phyloP scores from a whole-genome alignment of 2,113 vertebrate genomes.

The Ochotona curzoniae region DNA sequence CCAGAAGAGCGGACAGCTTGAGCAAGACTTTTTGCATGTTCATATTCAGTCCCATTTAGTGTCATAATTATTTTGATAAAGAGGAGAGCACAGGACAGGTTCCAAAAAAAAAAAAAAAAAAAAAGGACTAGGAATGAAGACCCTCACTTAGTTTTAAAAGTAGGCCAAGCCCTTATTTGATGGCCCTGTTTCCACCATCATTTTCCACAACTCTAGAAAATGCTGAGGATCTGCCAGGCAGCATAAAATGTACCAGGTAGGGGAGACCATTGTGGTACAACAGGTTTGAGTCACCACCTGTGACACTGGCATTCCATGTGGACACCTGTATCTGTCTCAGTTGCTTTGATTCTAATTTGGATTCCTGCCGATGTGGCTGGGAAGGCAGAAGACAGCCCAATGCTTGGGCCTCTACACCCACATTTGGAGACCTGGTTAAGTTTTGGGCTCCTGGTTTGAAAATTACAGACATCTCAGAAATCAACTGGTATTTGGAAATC shows the following conservation, averaged over 20 bases:
- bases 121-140: not conserved
- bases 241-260: not conserved
- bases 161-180: not conserved
- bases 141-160: conserved; percentile 17
- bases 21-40: conserved; percentile 21
- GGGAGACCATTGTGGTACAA: no score
- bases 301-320: no score
- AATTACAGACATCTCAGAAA: no score
- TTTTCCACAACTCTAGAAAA: conserved; percentile 7
- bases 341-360: no score
- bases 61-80: conserved; percentile 39
- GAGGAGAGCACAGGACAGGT: not conserved
- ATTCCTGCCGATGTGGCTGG: no score
- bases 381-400: no score
- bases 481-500: no score
- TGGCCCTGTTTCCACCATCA: not conserved
- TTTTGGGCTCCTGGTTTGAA: no score
- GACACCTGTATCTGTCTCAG: no score
- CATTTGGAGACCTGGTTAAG: no score
- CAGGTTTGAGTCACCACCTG: no score
- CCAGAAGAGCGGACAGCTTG: conserved; percentile 12
- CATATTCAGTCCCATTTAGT: not conserved
- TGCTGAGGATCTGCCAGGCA: not conserved
- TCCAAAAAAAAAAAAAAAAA: not conserved
- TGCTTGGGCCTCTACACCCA: no score